Evolutionary conservation across 1,140 invertebrate genomes (phyloP).

Genomic region (Neuroterus valhalla): DNA sequence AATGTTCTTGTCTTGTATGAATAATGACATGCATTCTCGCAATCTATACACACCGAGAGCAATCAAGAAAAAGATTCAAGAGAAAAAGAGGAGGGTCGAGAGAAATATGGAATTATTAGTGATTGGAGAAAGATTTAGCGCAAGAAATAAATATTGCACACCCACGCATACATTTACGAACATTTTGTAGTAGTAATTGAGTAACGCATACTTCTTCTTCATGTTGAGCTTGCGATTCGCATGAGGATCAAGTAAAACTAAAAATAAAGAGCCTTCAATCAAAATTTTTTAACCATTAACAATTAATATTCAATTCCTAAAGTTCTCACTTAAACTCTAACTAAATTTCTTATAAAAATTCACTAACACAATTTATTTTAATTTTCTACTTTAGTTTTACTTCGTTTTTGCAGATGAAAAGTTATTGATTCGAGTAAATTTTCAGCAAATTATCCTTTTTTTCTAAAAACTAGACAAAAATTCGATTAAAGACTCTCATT

Average conservation of each 20-base stretch:
- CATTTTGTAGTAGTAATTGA: conserved; percentile 52
- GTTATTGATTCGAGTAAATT: too few relatives aligned
- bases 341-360: too few relatives aligned
- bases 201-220: conserved; percentile 18
- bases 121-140: conserved; percentile 30
- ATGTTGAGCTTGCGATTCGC: conserved; percentile 8
- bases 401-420: too few relatives aligned
- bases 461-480: too few relatives aligned
- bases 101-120: conserved; percentile 52
- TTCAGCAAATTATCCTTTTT: too few relatives aligned
- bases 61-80: conserved; percentile 37
- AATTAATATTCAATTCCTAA: too few relatives aligned
- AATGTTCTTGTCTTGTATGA: conserved; percentile 14
- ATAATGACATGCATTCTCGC: conserved; percentile 37
- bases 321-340: too few relatives aligned
- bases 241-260: not conserved
- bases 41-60: conserved; percentile 33
- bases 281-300: not conserved
- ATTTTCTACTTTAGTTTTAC: too few relatives aligned
- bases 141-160: conserved; percentile 58
- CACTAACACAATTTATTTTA: too few relatives aligned
- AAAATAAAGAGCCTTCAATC: conserved; percentile 9
- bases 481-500: too few relatives aligned
- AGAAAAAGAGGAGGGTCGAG: conserved; percentile 49
- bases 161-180: conserved; percentile 50